Conservation (phyloP, 2,888 invertebrate species). For the Odiellus spinosus region DNA sequence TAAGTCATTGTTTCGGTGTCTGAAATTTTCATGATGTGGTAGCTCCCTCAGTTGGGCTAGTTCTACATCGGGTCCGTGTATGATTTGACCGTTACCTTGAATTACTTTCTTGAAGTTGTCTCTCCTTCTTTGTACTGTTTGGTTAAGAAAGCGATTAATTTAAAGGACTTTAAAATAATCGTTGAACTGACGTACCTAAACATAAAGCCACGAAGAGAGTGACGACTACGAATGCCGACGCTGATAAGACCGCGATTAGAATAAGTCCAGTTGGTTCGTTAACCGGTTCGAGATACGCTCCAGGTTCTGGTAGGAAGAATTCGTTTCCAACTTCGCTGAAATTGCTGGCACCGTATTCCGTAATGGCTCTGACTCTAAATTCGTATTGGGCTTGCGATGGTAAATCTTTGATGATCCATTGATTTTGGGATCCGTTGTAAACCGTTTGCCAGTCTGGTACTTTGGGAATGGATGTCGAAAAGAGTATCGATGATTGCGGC, state of each 20-base stretch:
- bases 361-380: conserved; percentile 61
- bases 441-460: conserved; percentile 24
- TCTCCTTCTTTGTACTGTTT: conserved; percentile 13
- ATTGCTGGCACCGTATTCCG: conserved; percentile 64
- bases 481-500: too few species aligned
- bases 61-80: conserved; percentile 40
- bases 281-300: conserved; percentile 1
- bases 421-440: conserved; percentile 40
- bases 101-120: conserved; percentile 50
- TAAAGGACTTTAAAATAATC: too few species aligned
- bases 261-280: background rate
- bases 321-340: conserved; percentile 49
- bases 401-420: conserved; percentile 58
- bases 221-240: background rate
- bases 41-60: conserved; percentile 69
- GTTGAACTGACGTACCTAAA: background rate
- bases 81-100: conserved; percentile 32
- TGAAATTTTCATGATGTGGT: conserved; percentile 50
- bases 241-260: background rate
- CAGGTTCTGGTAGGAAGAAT: conserved; percentile 38
- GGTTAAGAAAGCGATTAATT: too few species aligned
- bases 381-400: conserved; percentile 44
- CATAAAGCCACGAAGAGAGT: background rate
- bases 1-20: conserved; percentile 67
- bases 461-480: too few species aligned